Percentiles rank a stretch among this genome's conserved stretches.
phyloP scores from a whole-genome alignment of 2,797 vertebrate genomes.

The Hoplostethus mediterraneus region DNA sequence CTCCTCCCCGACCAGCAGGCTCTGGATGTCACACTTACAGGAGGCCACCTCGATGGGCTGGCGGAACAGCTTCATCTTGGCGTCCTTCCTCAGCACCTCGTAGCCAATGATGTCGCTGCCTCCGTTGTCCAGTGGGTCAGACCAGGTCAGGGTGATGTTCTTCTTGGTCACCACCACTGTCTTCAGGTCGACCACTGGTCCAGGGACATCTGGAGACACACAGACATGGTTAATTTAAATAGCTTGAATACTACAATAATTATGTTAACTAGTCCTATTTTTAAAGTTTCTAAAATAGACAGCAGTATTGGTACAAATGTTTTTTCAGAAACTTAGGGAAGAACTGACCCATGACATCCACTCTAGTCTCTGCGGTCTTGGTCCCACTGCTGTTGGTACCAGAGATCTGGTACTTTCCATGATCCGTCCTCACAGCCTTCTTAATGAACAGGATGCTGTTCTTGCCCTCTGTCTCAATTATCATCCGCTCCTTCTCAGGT shows the following conservation, averaged over 20 bases:
- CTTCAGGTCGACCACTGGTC: slow-evolving; percentile 96
- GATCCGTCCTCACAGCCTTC: slow-evolving; percentile 90
- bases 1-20: slow-evolving; percentile 92
- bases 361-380: slow-evolving; percentile 91
- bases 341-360: slow-evolving; percentile 94
- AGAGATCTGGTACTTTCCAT: slow-evolving; percentile 93
- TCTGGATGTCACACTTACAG: slow-evolving; percentile 96
- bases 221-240: not conserved
- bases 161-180: slow-evolving; percentile 94
- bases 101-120: slow-evolving; percentile 97
- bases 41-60: slow-evolving; percentile 93
- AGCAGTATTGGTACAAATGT: not conserved
- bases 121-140: slow-evolving; percentile 95
- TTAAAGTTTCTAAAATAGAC: not conserved
- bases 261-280: not conserved
- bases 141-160: slow-evolving; percentile 95
- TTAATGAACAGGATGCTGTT: slow-evolving; percentile 91
- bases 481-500: slow-evolving; percentile 89
- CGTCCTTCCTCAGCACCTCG: slow-evolving; percentile 93
- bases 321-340: not conserved
- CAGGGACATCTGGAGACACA: slow-evolving; percentile 90
- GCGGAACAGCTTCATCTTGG: slow-evolving; percentile 98
- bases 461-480: slow-evolving; percentile 90
- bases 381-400: slow-evolving; percentile 94
- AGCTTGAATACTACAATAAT: not conserved